Evolutionary conservation across 2,113 vertebrate genomes (phyloP).

Genomic region (Dinomys branickii): DNA sequence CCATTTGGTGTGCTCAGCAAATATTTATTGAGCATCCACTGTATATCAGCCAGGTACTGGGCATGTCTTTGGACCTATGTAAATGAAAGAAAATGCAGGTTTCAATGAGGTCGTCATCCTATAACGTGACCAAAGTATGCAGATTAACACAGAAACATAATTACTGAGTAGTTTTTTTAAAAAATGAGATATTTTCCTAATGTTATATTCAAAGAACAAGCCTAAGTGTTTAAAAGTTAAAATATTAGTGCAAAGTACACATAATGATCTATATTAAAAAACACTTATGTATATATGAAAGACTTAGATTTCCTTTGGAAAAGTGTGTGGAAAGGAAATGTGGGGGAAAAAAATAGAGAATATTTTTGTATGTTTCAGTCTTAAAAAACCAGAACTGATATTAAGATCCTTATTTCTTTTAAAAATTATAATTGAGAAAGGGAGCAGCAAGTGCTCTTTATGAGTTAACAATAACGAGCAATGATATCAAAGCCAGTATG

Average conservation of each 20-base stretch:
- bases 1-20: neutral
- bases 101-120: neutral
- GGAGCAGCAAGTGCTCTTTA: conserved; percentile 37
- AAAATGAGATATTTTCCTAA: conserved; percentile 33
- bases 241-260: neutral
- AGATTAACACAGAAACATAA: conserved; percentile 13
- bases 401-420: conserved; percentile 62
- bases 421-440: conserved; percentile 8
- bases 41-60: neutral
- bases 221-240: conserved; percentile 39
- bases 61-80: neutral
- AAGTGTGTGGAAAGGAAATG: neutral
- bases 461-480: conserved; percentile 64
- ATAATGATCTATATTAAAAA: neutral
- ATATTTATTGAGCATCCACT: neutral
- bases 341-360: neutral
- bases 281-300: conserved; percentile 10
- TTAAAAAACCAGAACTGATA: conserved; percentile 8
- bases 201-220: neutral
- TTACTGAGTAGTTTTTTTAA: conserved; percentile 51
- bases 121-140: neutral
- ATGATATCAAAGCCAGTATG: conserved; percentile 50
- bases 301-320: neutral
- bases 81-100: neutral
- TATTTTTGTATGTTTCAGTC: neutral